Percentiles rank a stretch among this genome's conserved stretches.
phyloP scores from a whole-genome alignment of 2,113 vertebrate species.

The Carassius carassius region DNA sequence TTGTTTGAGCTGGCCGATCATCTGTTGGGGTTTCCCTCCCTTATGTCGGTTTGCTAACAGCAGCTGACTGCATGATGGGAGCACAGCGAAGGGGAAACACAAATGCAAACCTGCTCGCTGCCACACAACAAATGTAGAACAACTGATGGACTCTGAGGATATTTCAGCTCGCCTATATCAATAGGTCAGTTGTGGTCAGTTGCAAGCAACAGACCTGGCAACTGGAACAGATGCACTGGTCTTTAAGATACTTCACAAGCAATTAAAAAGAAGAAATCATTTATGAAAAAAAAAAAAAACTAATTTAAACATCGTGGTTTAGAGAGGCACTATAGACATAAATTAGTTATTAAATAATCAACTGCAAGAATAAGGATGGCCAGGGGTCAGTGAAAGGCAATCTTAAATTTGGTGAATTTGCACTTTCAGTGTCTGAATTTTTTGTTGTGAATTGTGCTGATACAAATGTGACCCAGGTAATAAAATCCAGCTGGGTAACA shows the following conservation, averaged over 20 bases:
- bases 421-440: no score
- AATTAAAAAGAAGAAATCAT: neutral
- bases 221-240: conserved; percentile 11
- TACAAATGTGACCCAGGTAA: no score
- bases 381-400: no score
- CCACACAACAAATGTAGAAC: conserved; percentile 24
- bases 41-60: conserved; percentile 15
- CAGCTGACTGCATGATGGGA: conserved; percentile 7
- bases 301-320: no score
- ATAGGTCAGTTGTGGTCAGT: neutral
- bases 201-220: neutral
- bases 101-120: neutral
- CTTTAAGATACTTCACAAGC: neutral
- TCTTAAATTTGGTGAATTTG: no score
- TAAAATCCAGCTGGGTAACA: no score
- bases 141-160: conserved; percentile 14
- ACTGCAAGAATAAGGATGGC: no score
- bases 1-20: neutral
- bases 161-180: neutral
- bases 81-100: neutral
- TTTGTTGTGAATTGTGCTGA: no score
- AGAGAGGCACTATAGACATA: no score
- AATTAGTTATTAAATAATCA: no score
- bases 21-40: conserved; percentile 19
- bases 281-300: no score